Evolutionary conservation across 2,888 invertebrate genomes (phyloP), one percentile per base, ranked within the genome.

Genomic region (Blomia tropicalis): DNA sequence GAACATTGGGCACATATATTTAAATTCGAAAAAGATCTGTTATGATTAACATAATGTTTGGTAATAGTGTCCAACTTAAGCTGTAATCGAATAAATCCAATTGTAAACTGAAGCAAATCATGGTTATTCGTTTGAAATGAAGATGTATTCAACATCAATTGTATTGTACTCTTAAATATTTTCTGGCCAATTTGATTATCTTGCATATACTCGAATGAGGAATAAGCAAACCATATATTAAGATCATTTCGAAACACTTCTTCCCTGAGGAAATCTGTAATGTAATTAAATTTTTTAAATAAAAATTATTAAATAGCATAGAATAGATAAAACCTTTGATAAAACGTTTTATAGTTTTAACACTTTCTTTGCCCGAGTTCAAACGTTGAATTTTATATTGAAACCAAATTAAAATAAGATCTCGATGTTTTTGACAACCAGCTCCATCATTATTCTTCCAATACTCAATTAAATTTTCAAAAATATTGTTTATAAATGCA

Each of bases 231-330:
- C 73, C 74, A 75, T 27, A 74, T 44, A 19, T 67, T 44, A 47
- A 74, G 66, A 63, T 73, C 71, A 62, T 71, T 73, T n/a, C 74
- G 67, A 64, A 72, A 72, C 19, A 70, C 68, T 17, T 67, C 69
- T 61, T 71, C 70, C 63, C 72, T 71, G 29, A 75, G 67, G 25
- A 73, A 59, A 58, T 66, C 68, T 66, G 73, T 74, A 25, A 70
- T 68, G n/a, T n/a, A n/a, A n/a, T n/a, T n/a, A 63, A 70, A 67
- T 63, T 71, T 73, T 62, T 70, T 71, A 4, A 71, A 62, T n/a
- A n/a, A 41, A 71, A 19, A 47, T 7, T 23, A 23, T 44, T 59
- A 22, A 36, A 43, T 2, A 19, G 23, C 2, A 30, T 7, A 14
- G 41, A n/a, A 14, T 41, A 2, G 14, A 51, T n/a, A 25, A 27